Evolutionary conservation across 2,888 invertebrate genomes (phyloP).

Genomic region (Xestia ashworthii): DNA sequence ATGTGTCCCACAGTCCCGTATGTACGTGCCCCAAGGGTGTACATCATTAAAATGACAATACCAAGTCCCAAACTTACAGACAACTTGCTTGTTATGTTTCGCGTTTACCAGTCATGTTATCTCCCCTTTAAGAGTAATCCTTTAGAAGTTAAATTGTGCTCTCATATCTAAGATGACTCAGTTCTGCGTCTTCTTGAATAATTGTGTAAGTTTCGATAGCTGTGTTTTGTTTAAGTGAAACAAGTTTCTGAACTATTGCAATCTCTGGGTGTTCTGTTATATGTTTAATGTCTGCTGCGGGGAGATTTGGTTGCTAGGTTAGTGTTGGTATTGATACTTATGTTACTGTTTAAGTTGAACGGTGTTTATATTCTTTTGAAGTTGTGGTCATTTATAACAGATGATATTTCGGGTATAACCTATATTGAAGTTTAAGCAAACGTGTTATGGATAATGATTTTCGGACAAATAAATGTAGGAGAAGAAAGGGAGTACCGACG

Average conservation of each 20-base stretch:
- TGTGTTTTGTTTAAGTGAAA: constrained; percentile 66
- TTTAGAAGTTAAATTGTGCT: constrained; percentile 67
- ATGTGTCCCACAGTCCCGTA: not conserved
- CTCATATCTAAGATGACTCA: constrained; percentile 59
- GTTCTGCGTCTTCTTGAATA: constrained; percentile 64
- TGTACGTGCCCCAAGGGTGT: constrained; percentile 20
- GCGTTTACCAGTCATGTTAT: constrained; percentile 63
- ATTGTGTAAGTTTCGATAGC: constrained; percentile 67
- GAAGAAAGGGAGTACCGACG: too few relatives aligned
- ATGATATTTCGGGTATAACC: too few relatives aligned
- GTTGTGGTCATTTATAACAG: not conserved
- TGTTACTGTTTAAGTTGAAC: not conserved
- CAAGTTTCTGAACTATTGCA: constrained; percentile 62
- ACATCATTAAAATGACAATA: constrained; percentile 66
- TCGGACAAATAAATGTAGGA: too few relatives aligned
- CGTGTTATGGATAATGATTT: too few relatives aligned
- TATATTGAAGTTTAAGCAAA: too few relatives aligned
- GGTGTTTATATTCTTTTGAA: not conserved
- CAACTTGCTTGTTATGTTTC: constrained; percentile 55
- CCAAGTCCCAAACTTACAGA: constrained; percentile 53
- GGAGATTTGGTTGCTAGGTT: constrained; percentile 17
- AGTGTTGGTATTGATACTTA: not conserved
- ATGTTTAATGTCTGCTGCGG: constrained; percentile 38
- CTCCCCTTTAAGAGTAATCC: constrained; percentile 66
- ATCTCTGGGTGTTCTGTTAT: constrained; percentile 49